Conservation (phyloP, 23 tunicate species). For the Trididemnum clinides region DNA sequence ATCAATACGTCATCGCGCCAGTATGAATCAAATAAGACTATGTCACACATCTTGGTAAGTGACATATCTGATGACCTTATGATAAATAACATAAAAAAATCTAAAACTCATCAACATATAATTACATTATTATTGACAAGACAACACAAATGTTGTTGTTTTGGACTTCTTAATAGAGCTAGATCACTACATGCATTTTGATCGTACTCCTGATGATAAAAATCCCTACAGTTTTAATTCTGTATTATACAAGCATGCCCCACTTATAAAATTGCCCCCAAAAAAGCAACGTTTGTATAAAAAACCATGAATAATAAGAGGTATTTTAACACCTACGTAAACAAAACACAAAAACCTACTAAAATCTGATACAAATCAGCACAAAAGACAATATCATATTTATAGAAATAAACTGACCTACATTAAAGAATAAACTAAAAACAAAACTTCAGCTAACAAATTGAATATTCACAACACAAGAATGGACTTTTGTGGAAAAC, state of each 20-base stretch:
- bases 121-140: not conserved
- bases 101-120: not conserved
- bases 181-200: not conserved
- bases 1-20: too few relatives aligned
- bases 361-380: not conserved
- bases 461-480: not conserved
- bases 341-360: not conserved
- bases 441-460: too few relatives aligned
- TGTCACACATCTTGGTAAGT: not conserved
- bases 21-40: not conserved
- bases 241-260: not conserved
- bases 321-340: not conserved
- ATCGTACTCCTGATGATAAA: not conserved
- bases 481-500: too few relatives aligned
- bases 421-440: not conserved
- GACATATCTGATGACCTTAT: not conserved
- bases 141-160: not conserved
- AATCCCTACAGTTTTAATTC: not conserved
- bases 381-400: not conserved
- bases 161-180: not conserved
- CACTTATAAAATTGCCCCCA: not conserved
- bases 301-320: not conserved
- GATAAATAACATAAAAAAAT: not conserved
- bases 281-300: not conserved
- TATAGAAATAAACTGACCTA: not conserved